These are phyloP conservation scores for Donacobius atricapilla DNA, from an alignment of 2,113 vertebrate genomes.

Conservation along the genomic window DNA sequence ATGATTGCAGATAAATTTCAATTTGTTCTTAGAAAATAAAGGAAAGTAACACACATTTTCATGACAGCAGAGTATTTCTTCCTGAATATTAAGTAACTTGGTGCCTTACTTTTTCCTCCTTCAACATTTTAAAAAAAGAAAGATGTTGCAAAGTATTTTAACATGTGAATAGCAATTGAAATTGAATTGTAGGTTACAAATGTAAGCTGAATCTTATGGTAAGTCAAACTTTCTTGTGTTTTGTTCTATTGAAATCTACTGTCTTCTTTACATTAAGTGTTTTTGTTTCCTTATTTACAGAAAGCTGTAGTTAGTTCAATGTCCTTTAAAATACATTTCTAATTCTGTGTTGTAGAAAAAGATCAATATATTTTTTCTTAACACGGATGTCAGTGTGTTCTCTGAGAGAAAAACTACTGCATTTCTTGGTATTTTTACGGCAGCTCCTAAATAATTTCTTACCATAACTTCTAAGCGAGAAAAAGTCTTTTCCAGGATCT, in stretches of 20 bases:
- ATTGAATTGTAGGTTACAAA: not conserved
- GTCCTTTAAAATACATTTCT: not conserved
- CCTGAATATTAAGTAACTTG: not conserved
- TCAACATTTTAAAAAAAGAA: not conserved
- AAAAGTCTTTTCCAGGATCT: not conserved
- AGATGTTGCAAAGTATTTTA: not conserved
- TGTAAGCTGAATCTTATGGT: not conserved
- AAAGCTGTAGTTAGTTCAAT: not conserved
- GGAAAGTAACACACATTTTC: not conserved
- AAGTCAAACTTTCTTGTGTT: not conserved
- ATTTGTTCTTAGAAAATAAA: not conserved
- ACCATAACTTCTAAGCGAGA: not conserved
- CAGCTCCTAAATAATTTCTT: not conserved
- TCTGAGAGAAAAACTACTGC: not conserved
- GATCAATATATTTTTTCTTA: not conserved
- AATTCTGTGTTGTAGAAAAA: not conserved
- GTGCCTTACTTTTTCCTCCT: not conserved
- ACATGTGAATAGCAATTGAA: not conserved
- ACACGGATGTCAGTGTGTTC: not conserved
- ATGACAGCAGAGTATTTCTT: not conserved
- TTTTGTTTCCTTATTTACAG: not conserved
- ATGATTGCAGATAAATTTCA: not conserved
- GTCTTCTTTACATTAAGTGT: not conserved
- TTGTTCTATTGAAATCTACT: not conserved
- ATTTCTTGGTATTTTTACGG: not conserved